phyloP scores from a whole-genome alignment of 2,888 invertebrate genomes.

The Agapostemon virescens region DNA sequence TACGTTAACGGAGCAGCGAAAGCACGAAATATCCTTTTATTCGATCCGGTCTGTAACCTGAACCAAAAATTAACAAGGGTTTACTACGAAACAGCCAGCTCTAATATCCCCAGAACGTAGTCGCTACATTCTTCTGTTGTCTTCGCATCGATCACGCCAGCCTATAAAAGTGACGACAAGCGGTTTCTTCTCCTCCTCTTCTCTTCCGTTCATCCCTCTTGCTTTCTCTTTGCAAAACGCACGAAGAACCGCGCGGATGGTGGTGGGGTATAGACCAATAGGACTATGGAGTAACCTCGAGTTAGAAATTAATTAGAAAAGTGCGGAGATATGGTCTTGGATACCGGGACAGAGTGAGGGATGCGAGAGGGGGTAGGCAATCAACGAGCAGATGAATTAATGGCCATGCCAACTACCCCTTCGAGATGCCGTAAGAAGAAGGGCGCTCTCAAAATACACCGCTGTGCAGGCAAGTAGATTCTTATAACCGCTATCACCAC shows the following conservation, averaged over 20 bases:
- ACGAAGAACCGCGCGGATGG: slow-evolving; percentile 35
- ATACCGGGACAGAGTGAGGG: slow-evolving; percentile 37
- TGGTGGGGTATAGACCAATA: slow-evolving; percentile 50
- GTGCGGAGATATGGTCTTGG: slow-evolving; percentile 69
- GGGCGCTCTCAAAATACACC: slow-evolving; percentile 64
- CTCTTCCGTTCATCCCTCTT: not conserved
- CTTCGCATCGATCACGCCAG: slow-evolving; percentile 65
- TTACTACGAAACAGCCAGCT: slow-evolving; percentile 15
- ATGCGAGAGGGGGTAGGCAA: slow-evolving; percentile 68
- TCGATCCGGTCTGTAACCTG: slow-evolving; percentile 28
- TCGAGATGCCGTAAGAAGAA: slow-evolving; percentile 67
- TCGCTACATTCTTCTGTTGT: slow-evolving; percentile 43
- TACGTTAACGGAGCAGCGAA: slow-evolving; percentile 21
- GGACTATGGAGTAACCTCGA: slow-evolving; percentile 69
- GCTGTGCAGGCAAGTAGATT: slow-evolving; percentile 63
- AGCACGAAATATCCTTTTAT: slow-evolving; percentile 28
- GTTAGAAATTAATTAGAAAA: slow-evolving; percentile 79
- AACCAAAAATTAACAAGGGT: slow-evolving; percentile 43
- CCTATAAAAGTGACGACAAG: slow-evolving; percentile 67
- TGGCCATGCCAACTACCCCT: slow-evolving; percentile 77
- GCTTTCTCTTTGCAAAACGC: slow-evolving; percentile 7
- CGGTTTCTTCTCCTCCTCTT: slow-evolving; percentile 44
- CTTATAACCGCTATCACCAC: slow-evolving; percentile 64
- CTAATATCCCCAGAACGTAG: slow-evolving; percentile 27
- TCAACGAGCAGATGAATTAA: slow-evolving; percentile 79